Base-by-base conservation (phyloP, 2,888 invertebrate species). In the Tipula confusa region DNA sequence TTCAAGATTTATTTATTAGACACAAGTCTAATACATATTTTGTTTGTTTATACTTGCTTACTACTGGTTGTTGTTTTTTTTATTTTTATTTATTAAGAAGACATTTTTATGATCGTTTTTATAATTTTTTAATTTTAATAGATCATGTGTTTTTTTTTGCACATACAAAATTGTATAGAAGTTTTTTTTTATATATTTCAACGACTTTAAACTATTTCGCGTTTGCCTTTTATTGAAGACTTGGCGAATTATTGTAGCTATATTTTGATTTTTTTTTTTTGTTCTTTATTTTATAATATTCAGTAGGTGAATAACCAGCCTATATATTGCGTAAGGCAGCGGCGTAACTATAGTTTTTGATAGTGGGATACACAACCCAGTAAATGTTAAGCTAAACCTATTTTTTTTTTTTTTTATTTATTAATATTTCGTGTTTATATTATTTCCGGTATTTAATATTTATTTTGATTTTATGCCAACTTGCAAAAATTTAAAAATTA, bases 251-350 rank as follows among this genome's bases (percentile, higher is more conserved):
- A 43, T 43, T 43, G n/a, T 64, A 24, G 64, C 18, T 64, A 24
- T 64, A 64, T 64, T 64, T 64, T 64, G 24, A 64, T 64, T 64
- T 24, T 18, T 38, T 11, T 38, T 38, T 18, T 48, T 64, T 24
- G 18, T 43, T 15, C 6, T 43, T 15, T 15, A 38, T 64, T 24
- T 64, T 64, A n/a, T 24, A 64, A 64, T 64, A 64, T 64, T 64
- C 64, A 64, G 64, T 64, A 64, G 64, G 64, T 64, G 64, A 64
- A 64, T 64, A 64, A 64, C 64, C 64, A 24, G 64, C 64, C 64
- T 64, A 64, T 64, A 64, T 64, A 64, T 64, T 64, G 64, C 64
- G 64, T 64, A 64, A 64, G 24, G 24, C 64, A 64, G 64, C 64
- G 64, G 64, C 64, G 64, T 64, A 64, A 24, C 64, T n/a, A n/a